Base-by-base conservation (phyloP, 1,140 invertebrate species). In the Drosophila oshimai region DNA sequence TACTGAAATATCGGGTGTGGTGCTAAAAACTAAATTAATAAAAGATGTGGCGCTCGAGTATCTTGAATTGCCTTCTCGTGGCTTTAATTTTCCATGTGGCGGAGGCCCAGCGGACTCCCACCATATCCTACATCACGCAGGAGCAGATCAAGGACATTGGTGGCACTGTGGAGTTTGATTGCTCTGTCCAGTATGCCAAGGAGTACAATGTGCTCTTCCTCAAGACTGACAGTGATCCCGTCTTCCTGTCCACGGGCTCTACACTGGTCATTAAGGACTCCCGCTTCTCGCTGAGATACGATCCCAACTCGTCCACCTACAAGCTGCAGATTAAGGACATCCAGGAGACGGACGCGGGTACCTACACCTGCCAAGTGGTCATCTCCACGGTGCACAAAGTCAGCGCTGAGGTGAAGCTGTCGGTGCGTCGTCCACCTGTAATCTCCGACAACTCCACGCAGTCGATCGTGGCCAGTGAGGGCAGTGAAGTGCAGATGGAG, bases 381-480 rank as follows among this genome's bases (percentile, higher is more conserved):
- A 95, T 97, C 49, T 95, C 95, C 0, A 89, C 96, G 0, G 95
- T 92, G 33, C 97, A 95, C 88, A 95, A 94, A 89, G 95, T 98
- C 6, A 94, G 94, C 0, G 97, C 96, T 5, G 94, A 96, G 90
- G 96, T 98, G 4, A 94, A 96, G 73, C 91, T 98, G 0, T 94
- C 95, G 78, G 97, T 98, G 1, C 92, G 96, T 10, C 92, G 96
- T 50, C 96, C 96, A 5, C 97, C 97, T 0, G 94, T 98, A 61
- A 98, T 98, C 69, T 97, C 96, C 6, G 97, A 98, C 89, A 98
- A 98, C 90, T 98, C 96, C 0, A 98, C 97, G 0, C 92, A 97
- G 68, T 96, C 96, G 4, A 84, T 97, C 2, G 96, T 98, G 7
- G 95, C 96, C 0, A 96, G 94, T 62, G 96, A 97, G 91, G 95